Base-by-base conservation (phyloP, 92 coral and sea anemone species). In the Epizoanthus stellaris region DNA sequence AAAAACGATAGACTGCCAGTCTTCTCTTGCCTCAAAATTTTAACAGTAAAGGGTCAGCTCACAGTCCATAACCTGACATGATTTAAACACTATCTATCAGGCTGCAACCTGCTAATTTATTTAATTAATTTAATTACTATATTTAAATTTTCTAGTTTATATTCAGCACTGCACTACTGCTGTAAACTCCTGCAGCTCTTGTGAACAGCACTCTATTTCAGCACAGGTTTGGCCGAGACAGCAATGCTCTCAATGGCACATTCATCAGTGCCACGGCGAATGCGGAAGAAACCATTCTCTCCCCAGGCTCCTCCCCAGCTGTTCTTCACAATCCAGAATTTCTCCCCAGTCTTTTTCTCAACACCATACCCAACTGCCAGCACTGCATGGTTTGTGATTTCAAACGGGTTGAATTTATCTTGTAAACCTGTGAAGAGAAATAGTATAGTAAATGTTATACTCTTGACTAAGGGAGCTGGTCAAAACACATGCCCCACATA, bases 291-390 rank as follows among this genome's bases (percentile, higher is more conserved):
- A 19, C 95, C 95, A 47, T 73, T 62, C 63, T 92, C 95, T 60
- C 95, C 95, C 92, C 95, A 92, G 4, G 1, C 13, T 66, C 75
- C 54, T 57, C 95, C 95, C 95, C 95, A 92, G 57, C 95, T 92
- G 71, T 92, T 92, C 84, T 92, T 92, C 42, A 92, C 95, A n/a
- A 89, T 92, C 95, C 95, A 92, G 80, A 60, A 92, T 70, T 89
- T 92, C 86, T 89, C 90, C 39, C 85, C 88, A 79, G 95, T 67
- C 66, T 63, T n/a, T 17, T 92, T 79, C 17, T 92, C 95, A 3
- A 88, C 91, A 17, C 95, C 95, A 61, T 92, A 92, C 57, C 95
- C 95, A 54, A 92, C 95, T n/a, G 87, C 92, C 53, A 92, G 42
- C n/a, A 92, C 95, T 3, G 93, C 95, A 38, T 89, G 95, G 84